Base-by-base conservation (phyloP, 1,140 invertebrate species). In the Nymphalis io region DNA sequence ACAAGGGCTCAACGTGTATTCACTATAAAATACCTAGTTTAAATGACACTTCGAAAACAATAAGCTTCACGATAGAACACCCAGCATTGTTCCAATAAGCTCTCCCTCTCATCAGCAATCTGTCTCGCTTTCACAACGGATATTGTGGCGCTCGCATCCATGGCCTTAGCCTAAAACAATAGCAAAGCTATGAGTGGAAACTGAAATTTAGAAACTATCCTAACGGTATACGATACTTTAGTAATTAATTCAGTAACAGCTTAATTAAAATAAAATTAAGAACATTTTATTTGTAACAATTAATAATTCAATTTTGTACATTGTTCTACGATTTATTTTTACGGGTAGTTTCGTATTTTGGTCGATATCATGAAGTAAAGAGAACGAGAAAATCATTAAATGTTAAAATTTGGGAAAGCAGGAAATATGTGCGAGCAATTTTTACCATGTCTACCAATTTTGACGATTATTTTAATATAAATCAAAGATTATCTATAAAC, bases 21-120 rank as follows among this genome's bases (percentile, higher is more conserved):
- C 61, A 13, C 16, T 48, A 48, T 61, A 61, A 61, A 61, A 38
- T n/a, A 61, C 60, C 61, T 55, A 53, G 18, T 38, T 39, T 53
- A 48, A 53, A 62, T 48, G 20, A 46, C 44, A 62, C 46, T 63
- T 63, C 61, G 33, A 48, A 51, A 44, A 63, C 61, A 63, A 63
- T 63, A 63, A 63, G 61, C 48, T 39, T 21, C 27, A 21, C 46
- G 23, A 53, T 63, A 63, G 39, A 63, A 63, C 48, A 63, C 46
- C 61, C 46, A 53, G 21, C 23, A 44, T 33, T 33, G 60, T 63
- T 53, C n/a, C 13, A 63, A 16, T 55, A 63, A 12, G 27, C 61
- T 27, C 8, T 61, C 59, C 11, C 18, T 27, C 60, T 61, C 21
- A 16, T 12, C 18, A 2, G 27, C 15, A 33, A 16, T 48, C 6